phyloP scores from a whole-genome alignment of 2,888 invertebrate species.

The Alcis repandata region DNA sequence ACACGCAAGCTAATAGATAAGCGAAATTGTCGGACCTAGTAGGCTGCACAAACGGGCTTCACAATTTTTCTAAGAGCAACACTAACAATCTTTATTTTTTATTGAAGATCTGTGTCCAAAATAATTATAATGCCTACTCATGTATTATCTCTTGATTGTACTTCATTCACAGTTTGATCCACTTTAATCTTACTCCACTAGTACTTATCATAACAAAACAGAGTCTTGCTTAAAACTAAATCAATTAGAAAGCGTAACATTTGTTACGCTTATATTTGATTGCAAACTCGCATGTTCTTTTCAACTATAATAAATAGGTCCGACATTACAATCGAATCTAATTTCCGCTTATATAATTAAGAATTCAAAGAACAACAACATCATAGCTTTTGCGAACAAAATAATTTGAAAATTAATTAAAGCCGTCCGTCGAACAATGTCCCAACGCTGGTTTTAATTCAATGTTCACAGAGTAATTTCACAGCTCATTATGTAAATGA shows the following conservation, averaged over 20 bases:
- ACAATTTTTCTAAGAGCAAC: no score
- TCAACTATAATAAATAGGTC: conserved; percentile 6
- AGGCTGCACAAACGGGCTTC: no score
- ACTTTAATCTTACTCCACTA: no score
- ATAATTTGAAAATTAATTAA: conserved; percentile 64
- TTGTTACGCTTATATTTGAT: not conserved
- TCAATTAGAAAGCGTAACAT: conserved; percentile 15
- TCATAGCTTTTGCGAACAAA: conserved; percentile 42
- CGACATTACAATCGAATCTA: conserved; percentile 18
- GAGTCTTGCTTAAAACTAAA: not conserved
- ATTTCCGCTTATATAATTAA: conserved; percentile 31
- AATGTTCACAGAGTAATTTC: conserved; percentile 58
- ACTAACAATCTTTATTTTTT: no score
- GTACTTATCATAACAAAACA: not conserved
- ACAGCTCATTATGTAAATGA: conserved; percentile 63
- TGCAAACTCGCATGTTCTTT: not conserved
- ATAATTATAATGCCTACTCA: no score
- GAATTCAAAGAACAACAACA: conserved; percentile 25
- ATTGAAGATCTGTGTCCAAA: no score
- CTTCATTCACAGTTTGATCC: no score
- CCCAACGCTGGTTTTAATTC: conserved; percentile 56
- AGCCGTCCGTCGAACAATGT: conserved; percentile 58
- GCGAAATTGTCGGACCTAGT: no score
- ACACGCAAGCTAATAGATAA: no score
- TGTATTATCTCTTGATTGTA: no score